Percentiles rank a stretch among this genome's conserved stretches.
Conservation (phyloP, 1,140 invertebrate genomes). For the Heliconius hermathena region DNA sequence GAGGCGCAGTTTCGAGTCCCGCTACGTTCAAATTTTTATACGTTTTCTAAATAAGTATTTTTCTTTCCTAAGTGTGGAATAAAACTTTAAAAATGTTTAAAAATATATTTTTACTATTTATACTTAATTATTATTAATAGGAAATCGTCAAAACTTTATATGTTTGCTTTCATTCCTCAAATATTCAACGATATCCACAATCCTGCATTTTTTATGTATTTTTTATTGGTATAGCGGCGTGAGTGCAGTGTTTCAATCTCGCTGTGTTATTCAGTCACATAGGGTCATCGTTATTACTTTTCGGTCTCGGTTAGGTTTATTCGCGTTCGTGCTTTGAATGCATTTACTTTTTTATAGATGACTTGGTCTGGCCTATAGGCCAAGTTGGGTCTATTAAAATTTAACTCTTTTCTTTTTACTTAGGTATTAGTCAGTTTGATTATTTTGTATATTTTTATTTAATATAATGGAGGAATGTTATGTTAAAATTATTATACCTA, state of each 20-base stretch:
- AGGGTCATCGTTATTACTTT: constrained; percentile 15
- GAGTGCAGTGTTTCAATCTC: constrained; percentile 13
- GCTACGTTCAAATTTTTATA: too few relatives aligned
- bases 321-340: constrained; percentile 2
- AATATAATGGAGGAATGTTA: too few relatives aligned
- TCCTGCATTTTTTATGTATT: constrained; percentile 1
- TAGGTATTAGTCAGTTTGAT: neutral
- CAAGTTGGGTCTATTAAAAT: neutral
- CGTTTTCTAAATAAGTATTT: too few relatives aligned
- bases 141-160: neutral
- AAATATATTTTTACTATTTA: neutral
- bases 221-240: constrained; percentile 2
- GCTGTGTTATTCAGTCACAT: constrained; percentile 12
- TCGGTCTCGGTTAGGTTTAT: constrained; percentile 15
- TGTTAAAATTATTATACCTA: too few relatives aligned
- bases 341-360: neutral
- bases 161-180: neutral
- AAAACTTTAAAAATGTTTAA: too few relatives aligned
- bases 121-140: neutral
- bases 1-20: too few relatives aligned
- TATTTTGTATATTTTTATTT: neutral
- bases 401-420: neutral
- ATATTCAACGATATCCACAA: constrained; percentile 13
- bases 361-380: neutral
- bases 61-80: too few relatives aligned